These are phyloP conservation scores for Pharmacophagus antenor DNA, from an alignment of 2,888 invertebrate genomes.

Conservation along the genomic window DNA sequence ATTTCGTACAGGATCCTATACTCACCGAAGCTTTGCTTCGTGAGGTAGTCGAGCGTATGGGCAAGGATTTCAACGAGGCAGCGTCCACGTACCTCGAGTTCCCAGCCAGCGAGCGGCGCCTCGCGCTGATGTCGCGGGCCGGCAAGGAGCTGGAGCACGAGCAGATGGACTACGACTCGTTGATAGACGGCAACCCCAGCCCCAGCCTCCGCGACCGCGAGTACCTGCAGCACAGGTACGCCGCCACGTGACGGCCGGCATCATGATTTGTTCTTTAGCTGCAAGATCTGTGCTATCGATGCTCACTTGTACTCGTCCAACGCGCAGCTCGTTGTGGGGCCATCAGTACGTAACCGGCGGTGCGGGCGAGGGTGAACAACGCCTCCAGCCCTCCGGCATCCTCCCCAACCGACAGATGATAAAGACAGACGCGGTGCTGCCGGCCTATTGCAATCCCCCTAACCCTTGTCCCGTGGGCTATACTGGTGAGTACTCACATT, in stretches of 20 bases:
- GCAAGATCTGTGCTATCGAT: background rate
- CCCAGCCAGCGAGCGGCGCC: constrained; percentile 71
- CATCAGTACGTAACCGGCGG: constrained; percentile 89
- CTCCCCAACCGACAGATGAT: constrained; percentile 85
- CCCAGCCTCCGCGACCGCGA: constrained; percentile 93
- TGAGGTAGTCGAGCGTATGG: constrained; percentile 89
- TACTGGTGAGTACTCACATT: constrained; percentile 84
- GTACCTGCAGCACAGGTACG: constrained; percentile 88
- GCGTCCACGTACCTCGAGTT: constrained; percentile 84
- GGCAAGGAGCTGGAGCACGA: constrained; percentile 81
- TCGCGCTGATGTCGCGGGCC: constrained; percentile 77
- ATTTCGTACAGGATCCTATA: constrained; percentile 76
- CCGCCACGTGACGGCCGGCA: too few relatives aligned
- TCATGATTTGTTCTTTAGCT: too few relatives aligned
- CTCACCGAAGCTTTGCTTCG: constrained; percentile 87
- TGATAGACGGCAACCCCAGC: constrained; percentile 85
- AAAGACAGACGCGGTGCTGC: constrained; percentile 94
- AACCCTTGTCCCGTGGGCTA: constrained; percentile 99
- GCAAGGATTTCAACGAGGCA: constrained; percentile 85
- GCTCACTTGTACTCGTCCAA: background rate
- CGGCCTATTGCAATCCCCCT: constrained; percentile 99
- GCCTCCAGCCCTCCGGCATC: constrained; percentile 79
- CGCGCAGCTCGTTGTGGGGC: constrained; percentile 83
- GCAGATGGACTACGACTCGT: constrained; percentile 86
- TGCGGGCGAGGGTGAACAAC: constrained; percentile 88